phyloP scores from a whole-genome alignment of 2,113 vertebrate genomes.

The Prietella phreatophila region DNA sequence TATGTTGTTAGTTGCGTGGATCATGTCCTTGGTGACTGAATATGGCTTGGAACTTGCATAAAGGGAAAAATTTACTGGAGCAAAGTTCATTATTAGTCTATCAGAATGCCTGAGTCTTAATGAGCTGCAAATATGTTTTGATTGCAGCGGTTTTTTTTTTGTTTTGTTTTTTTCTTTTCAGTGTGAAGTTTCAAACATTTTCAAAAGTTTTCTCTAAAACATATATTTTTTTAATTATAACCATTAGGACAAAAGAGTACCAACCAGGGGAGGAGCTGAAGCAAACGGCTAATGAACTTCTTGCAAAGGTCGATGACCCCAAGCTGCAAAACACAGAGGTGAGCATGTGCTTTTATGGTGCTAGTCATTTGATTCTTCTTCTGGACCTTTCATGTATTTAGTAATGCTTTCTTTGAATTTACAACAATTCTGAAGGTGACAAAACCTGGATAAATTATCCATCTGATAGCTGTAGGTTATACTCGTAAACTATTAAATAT shows the following conservation, averaged over 20 bases:
- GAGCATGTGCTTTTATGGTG: slow-evolving; percentile 54
- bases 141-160: neutral
- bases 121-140: neutral
- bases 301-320: slow-evolving; percentile 93
- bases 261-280: slow-evolving; percentile 87
- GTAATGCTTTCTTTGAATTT: slow-evolving; percentile 1
- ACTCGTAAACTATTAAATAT: neutral
- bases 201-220: neutral
- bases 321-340: slow-evolving; percentile 95
- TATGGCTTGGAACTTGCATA: neutral
- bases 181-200: neutral
- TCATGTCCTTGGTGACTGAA: slow-evolving; percentile 6
- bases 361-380: neutral
- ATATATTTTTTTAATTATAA: slow-evolving; percentile 1
- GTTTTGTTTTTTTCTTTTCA: neutral
- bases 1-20: neutral
- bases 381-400: neutral
- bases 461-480: neutral
- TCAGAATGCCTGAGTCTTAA: neutral
- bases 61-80: neutral
- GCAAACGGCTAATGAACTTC: slow-evolving; percentile 87
- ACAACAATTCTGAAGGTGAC: neutral
- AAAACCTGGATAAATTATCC: neutral
- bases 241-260: slow-evolving; percentile 87
- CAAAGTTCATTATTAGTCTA: neutral